Conservation (phyloP, 2,888 invertebrate genomes). For the Carpatolechia fugitivella region DNA sequence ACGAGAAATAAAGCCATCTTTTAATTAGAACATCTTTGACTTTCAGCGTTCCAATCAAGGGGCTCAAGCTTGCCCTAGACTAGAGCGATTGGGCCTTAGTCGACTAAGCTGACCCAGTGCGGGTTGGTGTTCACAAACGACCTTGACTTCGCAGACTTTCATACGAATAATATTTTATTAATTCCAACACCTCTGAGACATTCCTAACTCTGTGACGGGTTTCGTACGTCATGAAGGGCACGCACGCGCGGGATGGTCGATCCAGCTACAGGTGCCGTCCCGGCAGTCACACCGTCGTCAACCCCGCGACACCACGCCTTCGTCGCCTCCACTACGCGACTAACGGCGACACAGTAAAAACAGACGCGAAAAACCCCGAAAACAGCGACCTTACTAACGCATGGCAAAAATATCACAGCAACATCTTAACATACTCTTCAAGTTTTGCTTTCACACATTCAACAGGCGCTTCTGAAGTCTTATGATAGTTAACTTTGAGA, state of each 20-base stretch:
- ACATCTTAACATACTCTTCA: conserved; percentile 20
- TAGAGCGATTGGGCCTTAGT: no score
- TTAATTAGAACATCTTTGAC: no score
- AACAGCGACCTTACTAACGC: conserved; percentile 36
- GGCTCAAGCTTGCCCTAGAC: no score
- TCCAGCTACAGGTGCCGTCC: conserved; percentile 75
- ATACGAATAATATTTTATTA: neutral
- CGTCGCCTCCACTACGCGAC: conserved; percentile 21
- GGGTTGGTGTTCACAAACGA: no score
- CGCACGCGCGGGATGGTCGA: conserved; percentile 76
- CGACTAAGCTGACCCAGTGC: no score
- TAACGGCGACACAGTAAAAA: conserved; percentile 31
- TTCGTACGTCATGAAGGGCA: conserved; percentile 72
- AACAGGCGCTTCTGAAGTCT: conserved; percentile 56
- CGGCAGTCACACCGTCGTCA: conserved; percentile 61
- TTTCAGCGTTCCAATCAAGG: no score
- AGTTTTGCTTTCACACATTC: conserved; percentile 52
- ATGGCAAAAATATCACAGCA: conserved; percentile 36
- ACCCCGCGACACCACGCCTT: conserved; percentile 35
- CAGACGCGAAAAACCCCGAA: conserved; percentile 46
- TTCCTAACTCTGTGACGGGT: conserved; percentile 41
- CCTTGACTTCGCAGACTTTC: neutral
- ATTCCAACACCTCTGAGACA: neutral
- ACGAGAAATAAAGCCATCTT: no score
- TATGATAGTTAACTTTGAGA: conserved; percentile 38